Conservation (phyloP, 2,113 vertebrate genomes). For the Megalops atlanticus region DNA sequence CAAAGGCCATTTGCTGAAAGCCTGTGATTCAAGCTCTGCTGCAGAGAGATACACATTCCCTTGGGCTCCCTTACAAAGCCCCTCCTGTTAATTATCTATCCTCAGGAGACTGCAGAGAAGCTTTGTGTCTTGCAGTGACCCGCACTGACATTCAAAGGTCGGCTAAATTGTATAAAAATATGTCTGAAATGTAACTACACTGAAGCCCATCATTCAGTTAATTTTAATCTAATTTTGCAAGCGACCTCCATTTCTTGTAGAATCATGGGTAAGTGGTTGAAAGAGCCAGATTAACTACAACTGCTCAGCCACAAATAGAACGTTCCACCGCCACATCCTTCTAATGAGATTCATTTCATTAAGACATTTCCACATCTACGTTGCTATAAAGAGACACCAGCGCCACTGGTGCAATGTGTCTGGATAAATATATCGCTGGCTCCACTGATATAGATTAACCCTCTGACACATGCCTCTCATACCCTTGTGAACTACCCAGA, state of each 20-base stretch:
- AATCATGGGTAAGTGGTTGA: neutral
- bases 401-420: neutral
- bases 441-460: conserved; percentile 2
- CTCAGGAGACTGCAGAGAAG: neutral
- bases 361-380: neutral
- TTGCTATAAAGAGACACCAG: conserved; percentile 1
- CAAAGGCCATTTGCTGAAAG: neutral
- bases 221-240: conserved; percentile 4
- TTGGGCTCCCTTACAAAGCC: neutral
- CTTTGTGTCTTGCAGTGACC: neutral
- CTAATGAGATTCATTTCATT: conserved; percentile 6
- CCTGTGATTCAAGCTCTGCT: conserved; percentile 2
- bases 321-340: neutral
- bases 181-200: neutral
- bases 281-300: neutral
- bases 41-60: conserved; percentile 2
- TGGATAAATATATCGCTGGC: conserved; percentile 22
- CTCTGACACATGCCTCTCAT: neutral
- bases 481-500: neutral
- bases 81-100: neutral
- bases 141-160: conserved; percentile 15
- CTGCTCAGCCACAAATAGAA: neutral
- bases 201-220: neutral
- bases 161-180: neutral
- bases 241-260: neutral